Evolutionary conservation across 2,113 vertebrate genomes (phyloP).

Genomic region (Lampris megalopsis): DNA sequence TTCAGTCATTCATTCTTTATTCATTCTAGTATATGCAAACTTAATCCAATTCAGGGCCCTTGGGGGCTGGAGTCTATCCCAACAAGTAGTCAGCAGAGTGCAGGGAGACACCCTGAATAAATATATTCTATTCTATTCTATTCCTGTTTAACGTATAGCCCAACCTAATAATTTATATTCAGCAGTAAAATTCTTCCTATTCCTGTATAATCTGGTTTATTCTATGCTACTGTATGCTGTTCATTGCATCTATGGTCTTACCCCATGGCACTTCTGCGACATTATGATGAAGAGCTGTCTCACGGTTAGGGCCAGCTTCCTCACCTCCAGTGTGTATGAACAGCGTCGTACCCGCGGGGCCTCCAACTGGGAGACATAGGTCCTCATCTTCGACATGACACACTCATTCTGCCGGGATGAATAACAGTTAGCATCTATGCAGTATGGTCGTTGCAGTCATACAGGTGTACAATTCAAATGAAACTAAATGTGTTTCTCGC

Average conservation of each 20-base stretch:
- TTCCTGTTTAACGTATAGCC: too few species aligned
- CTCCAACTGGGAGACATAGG: slow-evolving; percentile 64
- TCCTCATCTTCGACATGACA: slow-evolving; percentile 69
- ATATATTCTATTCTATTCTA: too few species aligned
- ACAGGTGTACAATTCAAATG: slow-evolving; percentile 21
- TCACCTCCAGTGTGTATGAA: slow-evolving; percentile 57
- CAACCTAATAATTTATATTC: too few species aligned
- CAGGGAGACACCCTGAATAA: too few species aligned
- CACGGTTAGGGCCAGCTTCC: slow-evolving; percentile 40
- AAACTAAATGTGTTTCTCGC: too few species aligned
- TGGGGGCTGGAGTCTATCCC: too few species aligned
- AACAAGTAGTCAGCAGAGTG: too few species aligned
- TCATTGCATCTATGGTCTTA: slow-evolving; percentile 36
- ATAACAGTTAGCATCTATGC: slow-evolving; percentile 50
- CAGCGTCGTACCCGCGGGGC: slow-evolving; percentile 62
- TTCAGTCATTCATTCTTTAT: too few species aligned
- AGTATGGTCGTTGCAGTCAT: slow-evolving; percentile 25
- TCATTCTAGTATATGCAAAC: too few species aligned
- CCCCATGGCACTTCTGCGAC: slow-evolving; percentile 70
- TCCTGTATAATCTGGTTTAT: too few species aligned
- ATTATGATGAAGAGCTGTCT: slow-evolving; percentile 74
- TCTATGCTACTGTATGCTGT: not conserved
- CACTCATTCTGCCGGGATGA: slow-evolving; percentile 71
- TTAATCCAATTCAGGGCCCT: too few species aligned
- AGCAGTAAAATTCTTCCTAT: too few species aligned